Percentiles rank a stretch among this genome's conserved stretches.
These are phyloP conservation scores for Sycophila texana DNA, from an alignment of 2,888 invertebrate species.

Conservation along the genomic window DNA sequence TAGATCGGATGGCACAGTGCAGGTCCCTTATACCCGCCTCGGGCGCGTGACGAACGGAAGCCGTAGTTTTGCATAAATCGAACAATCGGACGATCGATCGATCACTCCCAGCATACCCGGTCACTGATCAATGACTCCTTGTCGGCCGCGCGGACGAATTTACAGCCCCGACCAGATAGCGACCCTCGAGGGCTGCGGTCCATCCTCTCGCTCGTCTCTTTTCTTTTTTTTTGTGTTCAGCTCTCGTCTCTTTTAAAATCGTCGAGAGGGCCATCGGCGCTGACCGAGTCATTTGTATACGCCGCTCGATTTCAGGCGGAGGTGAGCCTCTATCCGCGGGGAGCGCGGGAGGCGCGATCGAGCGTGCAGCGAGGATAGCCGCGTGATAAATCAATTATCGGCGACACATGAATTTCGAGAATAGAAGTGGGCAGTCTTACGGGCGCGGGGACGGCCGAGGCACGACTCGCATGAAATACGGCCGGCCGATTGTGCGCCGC, in stretches of 20 bases:
- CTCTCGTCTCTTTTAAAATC: too few species aligned
- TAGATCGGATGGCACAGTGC: constrained; percentile 44
- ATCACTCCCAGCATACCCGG: constrained; percentile 31
- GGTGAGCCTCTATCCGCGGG: too few species aligned
- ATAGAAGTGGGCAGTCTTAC: constrained; percentile 55
- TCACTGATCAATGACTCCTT: constrained; percentile 45
- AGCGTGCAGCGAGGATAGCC: neutral
- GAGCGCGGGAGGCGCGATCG: neutral
- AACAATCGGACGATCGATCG: constrained; percentile 52
- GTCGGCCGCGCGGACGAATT: constrained; percentile 41
- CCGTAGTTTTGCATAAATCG: constrained; percentile 53
- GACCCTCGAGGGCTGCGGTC: neutral
- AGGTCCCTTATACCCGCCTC: constrained; percentile 37
- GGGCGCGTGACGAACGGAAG: constrained; percentile 49
- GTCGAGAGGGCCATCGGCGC: too few species aligned
- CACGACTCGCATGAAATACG: constrained; percentile 57
- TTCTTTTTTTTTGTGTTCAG: too few species aligned
- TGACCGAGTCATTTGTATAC: too few species aligned
- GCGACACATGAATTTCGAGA: constrained; percentile 53
- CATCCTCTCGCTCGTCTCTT: neutral
- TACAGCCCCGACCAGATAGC: constrained; percentile 47
- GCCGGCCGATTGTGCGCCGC: constrained; percentile 35
- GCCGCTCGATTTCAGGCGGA: too few species aligned
- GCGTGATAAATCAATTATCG: constrained; percentile 57
- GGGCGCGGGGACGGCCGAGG: constrained; percentile 35